Conservation (phyloP, 1,140 invertebrate species). For the Anastrepha ludens region DNA sequence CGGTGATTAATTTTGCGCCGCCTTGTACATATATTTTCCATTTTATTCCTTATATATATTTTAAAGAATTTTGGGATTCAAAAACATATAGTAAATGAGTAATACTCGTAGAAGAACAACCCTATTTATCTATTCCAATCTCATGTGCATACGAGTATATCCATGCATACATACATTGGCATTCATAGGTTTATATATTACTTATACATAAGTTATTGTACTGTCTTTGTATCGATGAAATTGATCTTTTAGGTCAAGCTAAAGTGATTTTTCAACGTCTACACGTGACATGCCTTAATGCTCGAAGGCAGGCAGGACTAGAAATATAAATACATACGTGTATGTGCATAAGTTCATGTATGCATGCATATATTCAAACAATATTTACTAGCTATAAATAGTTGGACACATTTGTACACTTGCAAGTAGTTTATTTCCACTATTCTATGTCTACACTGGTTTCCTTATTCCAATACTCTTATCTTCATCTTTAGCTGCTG, state of each 20-base stretch:
- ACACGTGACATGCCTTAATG: constrained; percentile 50
- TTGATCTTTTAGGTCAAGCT: constrained; percentile 72
- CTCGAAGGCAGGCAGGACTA: background rate
- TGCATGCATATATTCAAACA: background rate
- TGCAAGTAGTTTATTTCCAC: background rate
- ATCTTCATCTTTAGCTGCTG: background rate
- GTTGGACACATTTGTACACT: background rate
- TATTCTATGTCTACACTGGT: background rate
- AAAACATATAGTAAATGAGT: too few relatives aligned
- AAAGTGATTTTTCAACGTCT: constrained; percentile 73
- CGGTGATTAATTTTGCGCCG: too few relatives aligned
- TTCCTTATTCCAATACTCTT: background rate
- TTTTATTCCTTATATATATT: too few relatives aligned
- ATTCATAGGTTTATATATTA: too few relatives aligned
- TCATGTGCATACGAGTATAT: background rate
- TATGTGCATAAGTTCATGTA: too few relatives aligned
- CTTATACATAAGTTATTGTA: background rate
- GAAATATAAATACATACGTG: background rate
- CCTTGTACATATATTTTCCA: too few relatives aligned
- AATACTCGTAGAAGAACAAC: too few relatives aligned
- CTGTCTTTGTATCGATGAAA: constrained; percentile 72
- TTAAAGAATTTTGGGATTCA: too few relatives aligned
- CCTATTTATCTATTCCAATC: too few relatives aligned
- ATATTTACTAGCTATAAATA: constrained; percentile 1
- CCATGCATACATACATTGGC: background rate